Conservation (phyloP, 2,888 invertebrate genomes). For the Seira sanloemensis region DNA sequence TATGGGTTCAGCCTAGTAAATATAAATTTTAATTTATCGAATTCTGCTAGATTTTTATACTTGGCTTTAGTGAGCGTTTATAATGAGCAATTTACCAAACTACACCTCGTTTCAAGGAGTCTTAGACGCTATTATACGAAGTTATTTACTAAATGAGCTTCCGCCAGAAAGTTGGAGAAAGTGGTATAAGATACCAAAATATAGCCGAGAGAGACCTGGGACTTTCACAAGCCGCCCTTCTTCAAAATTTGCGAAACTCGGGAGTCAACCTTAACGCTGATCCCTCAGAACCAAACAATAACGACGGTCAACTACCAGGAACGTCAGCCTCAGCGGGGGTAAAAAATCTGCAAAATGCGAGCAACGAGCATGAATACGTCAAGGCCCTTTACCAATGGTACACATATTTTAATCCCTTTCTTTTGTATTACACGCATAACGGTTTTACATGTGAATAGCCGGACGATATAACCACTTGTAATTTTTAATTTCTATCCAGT, state of each 20-base stretch:
- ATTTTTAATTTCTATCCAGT: conserved; percentile 40
- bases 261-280: not conserved
- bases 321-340: conserved; percentile 1
- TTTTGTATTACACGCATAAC: no score
- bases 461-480: not conserved
- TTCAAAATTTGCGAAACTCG: not conserved
- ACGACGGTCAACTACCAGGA: conserved; percentile 23
- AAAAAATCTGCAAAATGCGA: not conserved
- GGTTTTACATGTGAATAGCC: no score
- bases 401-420: not conserved
- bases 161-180: conserved; percentile 35
- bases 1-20: no score
- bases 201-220: conserved; percentile 39
- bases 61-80: no score
- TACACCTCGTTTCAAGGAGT: conserved; percentile 39
- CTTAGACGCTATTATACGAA: conserved; percentile 48
- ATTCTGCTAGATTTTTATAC: no score
- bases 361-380: conserved; percentile 54
- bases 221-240: conserved; percentile 10
- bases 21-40: no score
- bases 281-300: conserved; percentile 7
- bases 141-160: conserved; percentile 47
- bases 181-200: not conserved
- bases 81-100: not conserved
- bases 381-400: conserved; percentile 60